Conservation (phyloP, 2,888 invertebrate genomes). For the Ophion ventricosus region DNA sequence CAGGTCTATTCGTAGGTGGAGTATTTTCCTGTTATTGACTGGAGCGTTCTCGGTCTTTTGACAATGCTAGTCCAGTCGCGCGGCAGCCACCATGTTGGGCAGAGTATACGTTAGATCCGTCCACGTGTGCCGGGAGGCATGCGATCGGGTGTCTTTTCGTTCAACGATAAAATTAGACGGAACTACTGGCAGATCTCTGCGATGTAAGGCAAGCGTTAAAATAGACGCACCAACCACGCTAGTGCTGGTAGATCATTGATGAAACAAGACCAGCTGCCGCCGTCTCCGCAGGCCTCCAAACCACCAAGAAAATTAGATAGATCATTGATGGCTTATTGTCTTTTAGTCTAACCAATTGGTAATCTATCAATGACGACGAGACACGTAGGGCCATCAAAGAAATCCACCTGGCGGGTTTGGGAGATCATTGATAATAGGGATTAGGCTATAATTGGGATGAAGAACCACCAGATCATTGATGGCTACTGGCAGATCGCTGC, state of each 20-base stretch:
- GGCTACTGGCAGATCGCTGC: neutral
- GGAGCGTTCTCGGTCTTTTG: constrained; percentile 2
- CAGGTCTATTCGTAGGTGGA: constrained; percentile 61
- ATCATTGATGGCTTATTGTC: neutral
- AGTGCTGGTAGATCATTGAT: neutral
- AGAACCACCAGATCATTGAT: too few relatives aligned
- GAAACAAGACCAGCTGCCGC: neutral
- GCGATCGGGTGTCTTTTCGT: neutral
- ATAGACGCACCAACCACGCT: neutral
- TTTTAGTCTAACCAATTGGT: neutral
- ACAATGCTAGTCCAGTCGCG: constrained; percentile 19
- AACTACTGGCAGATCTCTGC: neutral
- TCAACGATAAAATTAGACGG: neutral
- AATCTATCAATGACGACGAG: neutral
- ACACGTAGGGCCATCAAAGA: neutral
- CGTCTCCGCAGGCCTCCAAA: neutral
- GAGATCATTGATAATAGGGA: neutral
- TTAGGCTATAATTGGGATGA: too few relatives aligned
- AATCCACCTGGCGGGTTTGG: neutral
- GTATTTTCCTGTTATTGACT: constrained; percentile 63
- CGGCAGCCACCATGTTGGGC: neutral
- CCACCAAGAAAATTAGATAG: neutral
- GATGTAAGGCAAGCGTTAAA: neutral
- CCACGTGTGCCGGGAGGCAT: constrained; percentile 7
- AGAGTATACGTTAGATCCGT: constrained; percentile 15